Evolutionary conservation across 2,113 vertebrate genomes (phyloP).

Genomic region (Dicaeum eximium): DNA sequence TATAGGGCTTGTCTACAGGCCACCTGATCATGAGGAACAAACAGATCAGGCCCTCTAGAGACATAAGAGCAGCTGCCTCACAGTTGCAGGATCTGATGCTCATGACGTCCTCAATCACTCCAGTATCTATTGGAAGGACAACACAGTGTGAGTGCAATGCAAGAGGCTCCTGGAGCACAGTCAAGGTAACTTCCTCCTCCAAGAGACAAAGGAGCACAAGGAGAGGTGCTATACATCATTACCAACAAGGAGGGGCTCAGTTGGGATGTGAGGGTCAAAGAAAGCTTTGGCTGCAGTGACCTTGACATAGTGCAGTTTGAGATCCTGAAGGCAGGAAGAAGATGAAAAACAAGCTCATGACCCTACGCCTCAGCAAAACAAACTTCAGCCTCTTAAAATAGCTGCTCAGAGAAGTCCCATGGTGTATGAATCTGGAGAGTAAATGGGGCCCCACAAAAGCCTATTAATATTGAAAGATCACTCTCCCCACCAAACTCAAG

Average conservation of each 20-base stretch:
- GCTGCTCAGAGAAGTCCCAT: background rate
- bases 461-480: background rate
- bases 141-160: background rate
- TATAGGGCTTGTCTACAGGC: background rate
- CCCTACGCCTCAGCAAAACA: background rate
- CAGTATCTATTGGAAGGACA: background rate
- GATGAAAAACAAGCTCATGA: background rate
- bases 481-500: background rate
- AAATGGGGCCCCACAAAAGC: background rate
- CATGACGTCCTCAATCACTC: background rate
- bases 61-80: background rate
- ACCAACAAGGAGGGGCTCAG: background rate
- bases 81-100: background rate
- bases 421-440: background rate
- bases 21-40: background rate
- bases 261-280: background rate
- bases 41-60: background rate
- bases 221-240: background rate
- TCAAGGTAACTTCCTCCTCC: background rate
- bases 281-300: background rate
- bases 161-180: background rate
- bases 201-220: background rate
- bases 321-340: background rate
- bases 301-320: background rate
- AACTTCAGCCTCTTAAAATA: background rate